These are phyloP conservation scores for Drosophila eohydei DNA, from an alignment of 2,888 invertebrate species.

Conservation along the genomic window DNA sequence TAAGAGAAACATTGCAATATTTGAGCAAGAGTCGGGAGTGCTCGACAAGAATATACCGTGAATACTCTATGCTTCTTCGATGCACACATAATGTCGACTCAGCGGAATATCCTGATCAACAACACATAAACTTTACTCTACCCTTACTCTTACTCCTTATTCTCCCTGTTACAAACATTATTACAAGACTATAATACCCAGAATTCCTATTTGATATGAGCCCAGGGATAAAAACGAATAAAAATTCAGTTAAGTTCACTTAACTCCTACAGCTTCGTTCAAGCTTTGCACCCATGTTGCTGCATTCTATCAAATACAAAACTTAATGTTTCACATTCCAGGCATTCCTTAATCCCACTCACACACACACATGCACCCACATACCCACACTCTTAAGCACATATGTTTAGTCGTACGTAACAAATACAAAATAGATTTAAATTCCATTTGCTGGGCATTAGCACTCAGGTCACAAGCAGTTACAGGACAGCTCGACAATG, in stretches of 20 bases:
- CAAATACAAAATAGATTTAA: constrained; percentile 78
- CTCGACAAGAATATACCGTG: too few relatives aligned
- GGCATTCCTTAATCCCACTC: constrained; percentile 32
- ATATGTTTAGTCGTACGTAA: constrained; percentile 58
- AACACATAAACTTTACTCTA: too few relatives aligned
- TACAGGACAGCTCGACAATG: constrained; percentile 47
- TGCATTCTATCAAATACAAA: constrained; percentile 3
- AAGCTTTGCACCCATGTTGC: not conserved
- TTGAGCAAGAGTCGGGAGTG: too few relatives aligned
- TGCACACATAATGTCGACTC: too few relatives aligned
- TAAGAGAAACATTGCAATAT: too few relatives aligned
- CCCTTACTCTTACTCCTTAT: too few relatives aligned
- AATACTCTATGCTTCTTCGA: too few relatives aligned
- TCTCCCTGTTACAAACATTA: too few relatives aligned
- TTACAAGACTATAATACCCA: too few relatives aligned
- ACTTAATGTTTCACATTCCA: constrained; percentile 30
- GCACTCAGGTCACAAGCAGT: constrained; percentile 71
- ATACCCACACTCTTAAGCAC: constrained; percentile 25
- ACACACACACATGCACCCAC: constrained; percentile 1
- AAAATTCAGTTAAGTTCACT: not conserved
- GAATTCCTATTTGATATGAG: too few relatives aligned
- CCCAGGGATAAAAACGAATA: too few relatives aligned
- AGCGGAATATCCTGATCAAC: too few relatives aligned
- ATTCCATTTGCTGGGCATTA: constrained; percentile 77
- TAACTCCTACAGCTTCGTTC: not conserved